phyloP scores from a whole-genome alignment of 2,797 vertebrate species.

The Pterois miles region DNA sequence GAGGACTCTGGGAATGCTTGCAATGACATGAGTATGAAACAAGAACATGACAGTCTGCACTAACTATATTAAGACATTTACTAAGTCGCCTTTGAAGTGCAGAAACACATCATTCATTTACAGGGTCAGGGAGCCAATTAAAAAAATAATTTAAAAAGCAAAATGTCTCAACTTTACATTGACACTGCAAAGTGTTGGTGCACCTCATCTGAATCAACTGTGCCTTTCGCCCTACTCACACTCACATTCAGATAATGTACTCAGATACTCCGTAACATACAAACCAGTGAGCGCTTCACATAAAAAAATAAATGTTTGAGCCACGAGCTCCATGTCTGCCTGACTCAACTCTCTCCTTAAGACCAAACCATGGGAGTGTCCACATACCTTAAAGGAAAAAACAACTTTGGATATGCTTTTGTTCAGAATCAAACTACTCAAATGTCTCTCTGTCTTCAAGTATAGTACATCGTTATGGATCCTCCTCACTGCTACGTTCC shows the following conservation, averaged over 20 bases:
- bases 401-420: constrained; percentile 71
- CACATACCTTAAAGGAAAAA: constrained; percentile 26
- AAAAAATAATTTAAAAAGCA: constrained; percentile 77
- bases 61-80: constrained; percentile 62
- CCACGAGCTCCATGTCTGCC: constrained; percentile 35
- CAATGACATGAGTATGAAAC: constrained; percentile 54
- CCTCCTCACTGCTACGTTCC: constrained; percentile 39
- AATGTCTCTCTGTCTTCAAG: constrained; percentile 71
- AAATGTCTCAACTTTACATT: constrained; percentile 58
- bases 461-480: constrained; percentile 58
- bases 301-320: constrained; percentile 76
- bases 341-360: constrained; percentile 49
- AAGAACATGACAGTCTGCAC: constrained; percentile 49
- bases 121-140: constrained; percentile 69
- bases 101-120: constrained; percentile 57
- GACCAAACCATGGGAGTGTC: constrained; percentile 52
- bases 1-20: constrained; percentile 73
- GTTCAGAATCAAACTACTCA: constrained; percentile 49
- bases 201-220: constrained; percentile 43
- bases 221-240: constrained; percentile 34
- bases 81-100: constrained; percentile 55
- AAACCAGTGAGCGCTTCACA: constrained; percentile 49
- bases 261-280: constrained; percentile 61
- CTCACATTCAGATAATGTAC: constrained; percentile 48
- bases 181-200: constrained; percentile 46